Evolutionary conservation across 2,797 vertebrate species (phyloP).

Genomic region (Enteromius treurensis): DNA sequence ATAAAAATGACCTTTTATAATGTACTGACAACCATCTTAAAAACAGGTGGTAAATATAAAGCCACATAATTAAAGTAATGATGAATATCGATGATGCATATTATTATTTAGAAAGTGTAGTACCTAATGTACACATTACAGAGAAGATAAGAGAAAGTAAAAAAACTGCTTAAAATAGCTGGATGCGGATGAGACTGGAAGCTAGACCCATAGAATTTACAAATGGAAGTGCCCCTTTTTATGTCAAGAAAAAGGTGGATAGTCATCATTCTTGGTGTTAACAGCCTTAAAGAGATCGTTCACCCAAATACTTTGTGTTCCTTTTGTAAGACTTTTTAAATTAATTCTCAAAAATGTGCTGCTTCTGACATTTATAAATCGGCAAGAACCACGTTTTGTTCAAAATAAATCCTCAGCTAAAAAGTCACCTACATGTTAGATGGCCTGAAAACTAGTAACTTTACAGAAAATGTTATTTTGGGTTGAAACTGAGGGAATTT

Average conservation of each 20-base stretch:
- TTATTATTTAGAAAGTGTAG: too few relatives aligned
- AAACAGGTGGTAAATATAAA: not conserved
- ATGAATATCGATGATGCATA: not conserved
- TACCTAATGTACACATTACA: too few relatives aligned
- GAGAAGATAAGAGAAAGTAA: too few relatives aligned
- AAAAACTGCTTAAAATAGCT: too few relatives aligned
- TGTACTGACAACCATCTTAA: not conserved
- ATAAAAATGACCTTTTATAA: not conserved
- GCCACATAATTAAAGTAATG: not conserved
- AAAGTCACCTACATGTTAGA: not conserved
- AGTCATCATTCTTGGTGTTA: not conserved
- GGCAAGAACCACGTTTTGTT: not conserved
- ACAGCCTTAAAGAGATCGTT: not conserved
- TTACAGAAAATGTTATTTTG: too few relatives aligned
- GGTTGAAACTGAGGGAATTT: not conserved
- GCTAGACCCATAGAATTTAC: too few relatives aligned
- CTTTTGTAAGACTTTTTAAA: not conserved
- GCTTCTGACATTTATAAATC: not conserved
- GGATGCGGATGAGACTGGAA: too few relatives aligned
- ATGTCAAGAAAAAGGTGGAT: too few relatives aligned
- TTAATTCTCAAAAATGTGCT: not conserved
- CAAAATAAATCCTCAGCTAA: not conserved
- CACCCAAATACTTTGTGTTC: not conserved
- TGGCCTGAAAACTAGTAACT: not conserved
- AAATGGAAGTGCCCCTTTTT: too few relatives aligned